Percentiles rank a stretch among this genome's conserved stretches.
Conservation (phyloP, 1,140 invertebrate genomes). For the Drosophila albomicans region DNA sequence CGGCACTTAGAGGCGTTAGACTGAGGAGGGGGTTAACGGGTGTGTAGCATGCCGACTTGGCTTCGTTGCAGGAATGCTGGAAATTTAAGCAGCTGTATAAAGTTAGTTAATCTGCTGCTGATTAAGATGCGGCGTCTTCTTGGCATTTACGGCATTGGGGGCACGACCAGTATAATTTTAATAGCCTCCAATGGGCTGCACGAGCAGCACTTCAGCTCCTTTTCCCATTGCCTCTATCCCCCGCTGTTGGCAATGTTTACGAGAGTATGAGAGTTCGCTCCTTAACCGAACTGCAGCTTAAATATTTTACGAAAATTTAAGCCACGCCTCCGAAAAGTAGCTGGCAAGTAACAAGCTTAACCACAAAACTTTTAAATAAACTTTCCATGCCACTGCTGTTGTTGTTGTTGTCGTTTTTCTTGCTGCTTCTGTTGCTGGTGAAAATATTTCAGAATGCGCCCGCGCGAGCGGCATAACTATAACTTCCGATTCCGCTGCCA, state of each 20-base stretch:
- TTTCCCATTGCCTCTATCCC: background rate
- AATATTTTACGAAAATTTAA: slow-evolving; percentile 65
- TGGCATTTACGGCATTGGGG: slow-evolving; percentile 61
- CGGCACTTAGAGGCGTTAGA: too few relatives aligned
- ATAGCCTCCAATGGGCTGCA: slow-evolving; percentile 59
- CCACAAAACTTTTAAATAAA: slow-evolving; percentile 81
- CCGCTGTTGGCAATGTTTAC: slow-evolving; percentile 56
- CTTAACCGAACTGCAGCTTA: slow-evolving; percentile 60
- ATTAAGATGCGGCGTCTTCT: slow-evolving; percentile 64
- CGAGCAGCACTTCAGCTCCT: slow-evolving; percentile 16
- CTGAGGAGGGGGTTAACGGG: too few relatives aligned
- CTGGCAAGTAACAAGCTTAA: slow-evolving; percentile 81
- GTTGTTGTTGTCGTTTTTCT: slow-evolving; percentile 46
- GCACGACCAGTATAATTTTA: slow-evolving; percentile 70
- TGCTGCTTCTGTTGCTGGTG: slow-evolving; percentile 26
- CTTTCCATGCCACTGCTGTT: slow-evolving; percentile 61
- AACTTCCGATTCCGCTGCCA: slow-evolving; percentile 74
- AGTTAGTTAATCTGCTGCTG: slow-evolving; percentile 75
- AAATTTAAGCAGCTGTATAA: slow-evolving; percentile 79
- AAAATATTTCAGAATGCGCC: slow-evolving; percentile 70
- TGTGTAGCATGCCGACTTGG: too few relatives aligned
- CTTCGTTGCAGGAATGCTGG: slow-evolving; percentile 51
- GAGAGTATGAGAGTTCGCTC: slow-evolving; percentile 39
- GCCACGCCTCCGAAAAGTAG: slow-evolving; percentile 56
- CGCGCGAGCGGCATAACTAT: slow-evolving; percentile 78